Conservation (phyloP, 2,888 invertebrate species). For the Hypomecis punctinalis region DNA sequence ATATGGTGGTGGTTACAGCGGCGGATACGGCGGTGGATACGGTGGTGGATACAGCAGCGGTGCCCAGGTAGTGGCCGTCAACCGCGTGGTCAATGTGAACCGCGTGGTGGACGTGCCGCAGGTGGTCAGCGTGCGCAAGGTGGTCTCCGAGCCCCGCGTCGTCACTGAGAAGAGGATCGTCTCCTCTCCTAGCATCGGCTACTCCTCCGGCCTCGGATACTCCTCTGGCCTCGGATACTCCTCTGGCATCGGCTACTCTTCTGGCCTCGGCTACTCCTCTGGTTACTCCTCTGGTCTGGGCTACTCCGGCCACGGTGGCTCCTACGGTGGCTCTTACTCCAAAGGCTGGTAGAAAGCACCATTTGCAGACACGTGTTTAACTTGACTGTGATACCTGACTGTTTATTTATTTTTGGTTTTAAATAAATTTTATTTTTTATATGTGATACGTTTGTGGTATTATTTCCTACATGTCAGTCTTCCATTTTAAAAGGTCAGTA, state of each 20-base stretch:
- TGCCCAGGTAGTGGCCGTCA: constrained; percentile 54
- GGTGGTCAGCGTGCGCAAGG: constrained; percentile 57
- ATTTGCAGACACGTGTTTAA: not conserved
- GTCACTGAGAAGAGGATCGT: constrained; percentile 61
- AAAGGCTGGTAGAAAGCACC: constrained; percentile 44
- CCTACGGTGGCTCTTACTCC: constrained; percentile 30
- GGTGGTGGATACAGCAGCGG: constrained; percentile 42
- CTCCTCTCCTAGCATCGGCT: constrained; percentile 46
- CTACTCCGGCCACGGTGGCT: constrained; percentile 34
- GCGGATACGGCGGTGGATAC: constrained; percentile 37
- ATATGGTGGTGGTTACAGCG: constrained; percentile 19
- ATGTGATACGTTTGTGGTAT: not conserved
- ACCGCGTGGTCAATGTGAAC: constrained; percentile 58
- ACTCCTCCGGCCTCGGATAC: constrained; percentile 25
- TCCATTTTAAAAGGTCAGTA: too few relatives aligned
- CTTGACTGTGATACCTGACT: not conserved
- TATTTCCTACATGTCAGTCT: too few relatives aligned
- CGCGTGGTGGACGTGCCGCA: constrained; percentile 58
- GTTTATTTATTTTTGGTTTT: not conserved
- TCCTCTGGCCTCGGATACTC: constrained; percentile 11
- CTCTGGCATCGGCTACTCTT: constrained; percentile 11
- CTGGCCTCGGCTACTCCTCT: constrained; percentile 13
- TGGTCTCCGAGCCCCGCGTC: constrained; percentile 64
- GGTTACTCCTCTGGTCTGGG: too few relatives aligned
- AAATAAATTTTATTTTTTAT: constrained; percentile 2